phyloP scores from a whole-genome alignment of 1,140 invertebrate species.

The Anagrus nilaparvatae region DNA sequence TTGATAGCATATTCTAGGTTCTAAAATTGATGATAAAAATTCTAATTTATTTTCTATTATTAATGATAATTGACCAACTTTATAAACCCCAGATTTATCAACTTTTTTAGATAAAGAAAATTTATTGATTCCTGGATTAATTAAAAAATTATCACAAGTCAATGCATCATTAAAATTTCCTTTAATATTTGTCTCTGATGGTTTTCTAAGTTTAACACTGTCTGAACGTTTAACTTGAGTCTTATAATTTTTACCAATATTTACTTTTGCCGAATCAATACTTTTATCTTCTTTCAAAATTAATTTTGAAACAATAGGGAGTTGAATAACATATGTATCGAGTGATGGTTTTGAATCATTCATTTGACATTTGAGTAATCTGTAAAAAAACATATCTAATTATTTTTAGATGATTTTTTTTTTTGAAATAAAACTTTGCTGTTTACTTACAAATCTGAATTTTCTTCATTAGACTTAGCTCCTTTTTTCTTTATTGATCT shows the following conservation, averaged over 20 bases:
- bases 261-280: conserved; percentile 52
- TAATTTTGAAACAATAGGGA: conserved; percentile 58
- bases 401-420: background rate
- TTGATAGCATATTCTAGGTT: conserved; percentile 41
- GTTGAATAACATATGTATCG: conserved; percentile 46
- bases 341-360: conserved; percentile 49
- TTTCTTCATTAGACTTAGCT: conserved; percentile 22
- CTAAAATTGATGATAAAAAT: conserved; percentile 39
- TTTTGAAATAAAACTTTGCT: conserved; percentile 4
- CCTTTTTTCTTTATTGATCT: conserved; percentile 27
- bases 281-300: conserved; percentile 73
- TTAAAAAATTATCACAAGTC: conserved; percentile 34
- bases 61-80: conserved; percentile 50
- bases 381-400: conserved; percentile 17
- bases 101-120: conserved; percentile 51
- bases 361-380: conserved; percentile 35
- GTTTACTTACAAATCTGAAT: conserved; percentile 31
- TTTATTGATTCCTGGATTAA: conserved; percentile 64
- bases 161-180: conserved; percentile 56
- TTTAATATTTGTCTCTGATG: conserved; percentile 35
- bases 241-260: conserved; percentile 46
- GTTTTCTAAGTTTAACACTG: conserved; percentile 49
- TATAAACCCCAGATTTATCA: conserved; percentile 49
- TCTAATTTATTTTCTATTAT: conserved; percentile 45
- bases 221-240: conserved; percentile 45